phyloP scores from a whole-genome alignment of 2,113 vertebrate genomes.

The Oreochromis tanganicae region DNA sequence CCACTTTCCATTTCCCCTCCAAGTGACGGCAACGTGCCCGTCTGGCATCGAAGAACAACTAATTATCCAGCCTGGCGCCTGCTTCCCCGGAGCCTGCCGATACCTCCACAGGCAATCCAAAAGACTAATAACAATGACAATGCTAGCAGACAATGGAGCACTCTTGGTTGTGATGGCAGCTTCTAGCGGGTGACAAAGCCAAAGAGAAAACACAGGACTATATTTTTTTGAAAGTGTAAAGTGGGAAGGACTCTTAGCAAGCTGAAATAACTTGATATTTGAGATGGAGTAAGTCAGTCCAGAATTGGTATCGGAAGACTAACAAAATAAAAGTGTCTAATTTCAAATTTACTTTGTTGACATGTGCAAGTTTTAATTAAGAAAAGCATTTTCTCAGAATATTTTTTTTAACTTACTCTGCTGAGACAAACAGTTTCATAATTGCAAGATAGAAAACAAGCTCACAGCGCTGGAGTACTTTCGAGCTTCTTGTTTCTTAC shows the following conservation, averaged over 20 bases:
- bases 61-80: conserved; percentile 67
- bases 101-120: conserved; percentile 63
- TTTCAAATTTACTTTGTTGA: conserved; percentile 12
- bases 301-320: background rate
- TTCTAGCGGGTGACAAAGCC: conserved; percentile 18
- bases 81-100: conserved; percentile 47
- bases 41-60: conserved; percentile 65
- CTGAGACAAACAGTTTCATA: conserved; percentile 6
- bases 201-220: conserved; percentile 17
- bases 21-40: conserved; percentile 60
- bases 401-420: background rate
- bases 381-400: background rate
- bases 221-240: conserved; percentile 3
- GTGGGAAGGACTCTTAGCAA: background rate
- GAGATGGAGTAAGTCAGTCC: background rate
- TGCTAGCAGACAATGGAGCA: conserved; percentile 51
- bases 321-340: background rate
- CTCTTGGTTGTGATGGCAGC: conserved; percentile 41
- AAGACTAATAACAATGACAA: conserved; percentile 70
- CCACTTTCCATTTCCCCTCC: conserved; percentile 64
- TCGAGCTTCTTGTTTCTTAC: conserved; percentile 12
- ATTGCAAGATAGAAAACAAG: background rate
- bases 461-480: background rate
- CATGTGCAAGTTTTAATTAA: conserved; percentile 1
- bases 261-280: background rate